A percentile compares a stretch with the other conserved stretches of the same genome.
Conservation (phyloP, 2,797 vertebrate species). For the Danio albolineatus region DNA sequence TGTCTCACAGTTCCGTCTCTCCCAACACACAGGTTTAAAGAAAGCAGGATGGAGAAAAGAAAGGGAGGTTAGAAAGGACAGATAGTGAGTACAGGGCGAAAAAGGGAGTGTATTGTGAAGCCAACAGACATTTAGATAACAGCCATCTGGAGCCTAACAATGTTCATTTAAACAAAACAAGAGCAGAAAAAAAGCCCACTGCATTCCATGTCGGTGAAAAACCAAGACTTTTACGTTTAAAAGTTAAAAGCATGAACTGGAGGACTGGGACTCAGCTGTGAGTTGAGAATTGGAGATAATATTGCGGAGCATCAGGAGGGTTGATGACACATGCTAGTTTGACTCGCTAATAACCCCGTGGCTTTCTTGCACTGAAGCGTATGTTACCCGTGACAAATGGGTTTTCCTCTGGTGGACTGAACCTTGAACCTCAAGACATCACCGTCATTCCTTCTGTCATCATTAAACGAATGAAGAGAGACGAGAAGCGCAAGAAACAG, state of each 20-base stretch:
- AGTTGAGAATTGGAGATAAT: conserved; percentile 47
- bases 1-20: conserved; percentile 33
- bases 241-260: conserved; percentile 21
- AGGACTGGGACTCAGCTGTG: conserved; percentile 47
- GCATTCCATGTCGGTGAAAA: conserved; percentile 34
- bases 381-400: conserved; percentile 41
- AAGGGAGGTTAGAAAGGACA: conserved; percentile 32
- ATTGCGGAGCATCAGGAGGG: conserved; percentile 48
- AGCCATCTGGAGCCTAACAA: conserved; percentile 44
- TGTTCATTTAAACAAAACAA: conserved; percentile 29
- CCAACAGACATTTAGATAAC: conserved; percentile 38
- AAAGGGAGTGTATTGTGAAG: conserved; percentile 40
- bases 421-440: conserved; percentile 38
- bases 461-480: conserved; percentile 11
- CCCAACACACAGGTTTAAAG: conserved; percentile 1
- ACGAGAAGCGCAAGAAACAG: conserved; percentile 21
- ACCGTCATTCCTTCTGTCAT: conserved; percentile 28
- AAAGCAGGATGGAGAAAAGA: conserved; percentile 10
- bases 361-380: conserved; percentile 38
- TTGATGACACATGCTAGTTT: conserved; percentile 40
- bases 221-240: conserved; percentile 2
- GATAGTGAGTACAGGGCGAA: conserved; percentile 22
- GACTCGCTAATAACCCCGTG: conserved; percentile 39
- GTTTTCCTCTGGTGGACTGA: conserved; percentile 23
- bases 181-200: neutral